Conservation (phyloP, 2,113 vertebrate species). For the Mirounga angustirostris region DNA sequence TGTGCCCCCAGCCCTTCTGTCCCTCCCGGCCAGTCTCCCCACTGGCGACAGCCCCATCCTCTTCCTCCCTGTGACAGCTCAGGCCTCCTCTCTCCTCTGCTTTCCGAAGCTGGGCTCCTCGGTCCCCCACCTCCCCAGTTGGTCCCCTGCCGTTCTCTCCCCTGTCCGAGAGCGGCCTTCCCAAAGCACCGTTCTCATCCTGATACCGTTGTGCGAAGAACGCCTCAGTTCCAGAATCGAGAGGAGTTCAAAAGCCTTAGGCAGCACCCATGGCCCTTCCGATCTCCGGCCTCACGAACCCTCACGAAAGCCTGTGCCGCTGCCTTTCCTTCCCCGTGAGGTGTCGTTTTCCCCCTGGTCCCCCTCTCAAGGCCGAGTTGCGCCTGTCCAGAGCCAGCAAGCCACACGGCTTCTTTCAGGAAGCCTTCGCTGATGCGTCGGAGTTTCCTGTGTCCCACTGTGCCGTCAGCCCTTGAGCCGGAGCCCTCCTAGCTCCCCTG, state of each 20-base stretch:
- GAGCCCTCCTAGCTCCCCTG: not conserved
- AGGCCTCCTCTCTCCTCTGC: not conserved
- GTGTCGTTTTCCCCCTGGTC: not conserved
- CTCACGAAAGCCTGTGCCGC: fast-evolving
- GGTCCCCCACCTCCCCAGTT: not conserved
- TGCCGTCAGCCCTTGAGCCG: not conserved
- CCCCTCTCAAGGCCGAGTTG: too few species aligned
- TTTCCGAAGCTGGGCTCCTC: not conserved
- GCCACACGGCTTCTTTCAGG: not conserved
- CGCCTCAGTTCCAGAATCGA: not conserved
- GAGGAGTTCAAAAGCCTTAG: not conserved
- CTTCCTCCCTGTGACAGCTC: not conserved
- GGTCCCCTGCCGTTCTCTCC: not conserved
- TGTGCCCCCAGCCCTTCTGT: not conserved
- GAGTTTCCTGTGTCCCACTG: not conserved
- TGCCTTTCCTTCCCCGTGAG: not conserved
- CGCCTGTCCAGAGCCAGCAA: too few species aligned
- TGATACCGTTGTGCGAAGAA: not conserved
- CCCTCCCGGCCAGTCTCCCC: fast-evolving
- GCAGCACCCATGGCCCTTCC: not conserved
- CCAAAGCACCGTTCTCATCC: not conserved
- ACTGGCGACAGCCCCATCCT: too few species aligned
- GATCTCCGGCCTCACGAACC: not conserved
- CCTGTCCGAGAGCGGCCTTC: too few species aligned
- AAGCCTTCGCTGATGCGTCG: not conserved